Evolutionary conservation across 2,888 invertebrate genomes (phyloP), one percentile per base, ranked within the genome.

Genomic region (Leptinotarsa tumamoca): DNA sequence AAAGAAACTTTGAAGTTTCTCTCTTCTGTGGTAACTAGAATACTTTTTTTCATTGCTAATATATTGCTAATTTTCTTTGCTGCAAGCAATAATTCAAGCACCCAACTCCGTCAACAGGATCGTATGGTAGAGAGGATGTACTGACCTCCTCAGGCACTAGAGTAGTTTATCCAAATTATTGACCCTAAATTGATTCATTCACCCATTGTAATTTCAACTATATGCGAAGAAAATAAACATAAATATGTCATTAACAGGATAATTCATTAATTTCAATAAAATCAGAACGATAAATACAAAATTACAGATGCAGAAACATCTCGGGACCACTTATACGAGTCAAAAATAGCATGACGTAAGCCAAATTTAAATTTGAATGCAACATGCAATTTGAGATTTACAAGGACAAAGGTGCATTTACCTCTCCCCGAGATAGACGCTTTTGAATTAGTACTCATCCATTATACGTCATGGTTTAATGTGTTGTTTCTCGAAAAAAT

Each of bases 331-430:
- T 67, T 68, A 51, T 33, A 4, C 52, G 69, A 78, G 74, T 78
- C 74, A 75, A 76, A 27, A 75, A 73, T 78, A 77, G 67, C 77
- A 71, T 77, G 80, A 80, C 81, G 81, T 79, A 83, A 82, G 79
- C 75, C 80, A 71, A 82, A 82, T 73, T 79, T 52, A 75, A 77
- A 78, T 82, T 82, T 80, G 81, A 84, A 84, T 84, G 83, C 84
- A 83, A 80, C 81, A 80, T 83, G 84, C 83, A 84, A 83, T 84
- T 83, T 82, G 77, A 79, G 80, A 79, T 73, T 71, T 84, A 83
- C 88, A 88, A 88, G 88, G 88, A 87, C 88, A 87, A 88, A 87
- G 85, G 88, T 87, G 83, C 88, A 80, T 88, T 88, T 88, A 88
- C 88, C 88, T 86, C 81, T 78, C 79, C n/a, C 23, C 72, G 75